phyloP scores from a whole-genome alignment of 2,113 vertebrate species.

The Trogon melanurus region DNA sequence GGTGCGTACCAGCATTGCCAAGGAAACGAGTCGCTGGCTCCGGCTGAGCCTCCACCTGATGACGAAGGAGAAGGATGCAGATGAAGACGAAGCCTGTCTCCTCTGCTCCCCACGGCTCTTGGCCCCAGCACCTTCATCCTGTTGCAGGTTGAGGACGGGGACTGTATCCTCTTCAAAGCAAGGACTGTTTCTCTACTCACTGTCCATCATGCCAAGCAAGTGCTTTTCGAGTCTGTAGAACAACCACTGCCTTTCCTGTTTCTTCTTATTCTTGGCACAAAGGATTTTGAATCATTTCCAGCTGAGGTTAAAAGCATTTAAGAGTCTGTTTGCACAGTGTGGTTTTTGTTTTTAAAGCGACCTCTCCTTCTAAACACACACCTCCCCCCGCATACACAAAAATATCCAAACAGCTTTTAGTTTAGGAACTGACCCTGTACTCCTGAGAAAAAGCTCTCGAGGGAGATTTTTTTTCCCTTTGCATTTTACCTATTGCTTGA shows the following conservation, averaged over 20 bases:
- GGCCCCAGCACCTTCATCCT: neutral
- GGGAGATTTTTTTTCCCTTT: neutral
- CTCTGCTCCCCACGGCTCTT: neutral
- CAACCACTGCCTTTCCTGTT: slow-evolving; percentile 54
- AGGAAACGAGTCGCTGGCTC: neutral
- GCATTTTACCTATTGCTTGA: neutral
- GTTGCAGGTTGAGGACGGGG: neutral
- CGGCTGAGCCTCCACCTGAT: neutral
- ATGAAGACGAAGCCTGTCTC: neutral
- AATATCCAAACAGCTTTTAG: neutral
- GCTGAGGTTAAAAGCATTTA: slow-evolving; percentile 35
- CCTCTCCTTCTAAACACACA: neutral
- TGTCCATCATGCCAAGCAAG: neutral
- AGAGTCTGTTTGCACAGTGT: neutral
- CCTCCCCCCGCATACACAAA: neutral
- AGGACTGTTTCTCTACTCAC: neutral
- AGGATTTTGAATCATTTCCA: slow-evolving; percentile 21
- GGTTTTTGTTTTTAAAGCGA: neutral
- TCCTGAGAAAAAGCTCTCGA: neutral
- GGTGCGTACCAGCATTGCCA: fast-evolving
- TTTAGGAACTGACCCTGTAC: neutral
- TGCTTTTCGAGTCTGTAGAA: neutral
- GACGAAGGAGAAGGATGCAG: neutral
- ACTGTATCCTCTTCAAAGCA: fast-evolving
- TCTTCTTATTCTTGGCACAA: slow-evolving; percentile 59